Base-by-base conservation (phyloP, 2,113 vertebrate species). In the Ramphastos sulfuratus region DNA sequence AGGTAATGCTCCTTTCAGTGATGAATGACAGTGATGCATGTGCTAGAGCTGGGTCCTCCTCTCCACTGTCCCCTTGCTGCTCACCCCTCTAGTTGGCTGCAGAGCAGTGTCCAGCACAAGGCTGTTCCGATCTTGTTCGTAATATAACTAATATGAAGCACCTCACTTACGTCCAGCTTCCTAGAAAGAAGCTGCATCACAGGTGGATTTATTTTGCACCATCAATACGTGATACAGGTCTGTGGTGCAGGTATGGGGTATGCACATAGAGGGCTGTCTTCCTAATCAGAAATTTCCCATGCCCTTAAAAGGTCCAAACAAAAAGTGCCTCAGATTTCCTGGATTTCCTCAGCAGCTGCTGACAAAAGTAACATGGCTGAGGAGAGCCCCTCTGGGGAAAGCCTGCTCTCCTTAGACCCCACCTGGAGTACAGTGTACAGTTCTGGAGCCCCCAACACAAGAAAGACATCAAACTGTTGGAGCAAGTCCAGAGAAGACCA, bases 1-100 rank as follows among this genome's bases (percentile, higher is more conserved):
- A 98, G 97, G 97, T 98, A 97, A 96, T n/a, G 59, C 31, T 48
- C 4, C 59, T 58, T n/a, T 10, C 1, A 0, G 48, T 16, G 7
- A 2, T 9, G 52, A 55, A 8, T 2, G 2, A 17, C 58, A n/a
- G 7, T 1, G 7, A 1, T 24, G 35, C 7, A 30, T 1, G 28
- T 2, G 2, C 50, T 52, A 52, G 50, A 52, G 23, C 23, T 23
- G 16, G n/a, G 15, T 50, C 30, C 37, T 76, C 55, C 73, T 30
- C 59, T 54, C 23, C 1, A 0, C 12, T 10, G 33, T 64, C 55
- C 31, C 33, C n/a, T 75, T 19, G 7, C 42, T 64, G 30, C 74
- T 69, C 50, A 12, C 54, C 27, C 27, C 75, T 18, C n/a, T 37
- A 54, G 48, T 24, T 78, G 52, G 8, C 64, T 15, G 61, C 48